A percentile compares a stretch with the other conserved stretches of the same genome.
Evolutionary conservation across 2,113 vertebrate genomes (phyloP).

Genomic region (Menidia beryllina): DNA sequence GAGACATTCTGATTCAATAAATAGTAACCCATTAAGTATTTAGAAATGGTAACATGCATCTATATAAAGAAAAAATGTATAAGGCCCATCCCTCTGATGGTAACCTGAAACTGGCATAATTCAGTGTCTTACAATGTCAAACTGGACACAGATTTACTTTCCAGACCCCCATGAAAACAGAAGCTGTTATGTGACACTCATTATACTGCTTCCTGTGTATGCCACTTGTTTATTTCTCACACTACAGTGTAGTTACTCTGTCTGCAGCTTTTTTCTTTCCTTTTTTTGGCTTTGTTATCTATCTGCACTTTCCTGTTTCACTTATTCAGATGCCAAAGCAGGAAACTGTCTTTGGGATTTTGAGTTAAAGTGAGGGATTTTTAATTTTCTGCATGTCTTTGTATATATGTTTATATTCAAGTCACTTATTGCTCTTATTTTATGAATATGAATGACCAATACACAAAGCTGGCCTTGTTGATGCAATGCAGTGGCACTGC

Average conservation of each 20-base stretch:
- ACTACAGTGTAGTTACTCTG: slow-evolving; percentile 4
- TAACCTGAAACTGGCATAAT: not conserved
- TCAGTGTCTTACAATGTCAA: not conserved
- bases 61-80: too few species aligned
- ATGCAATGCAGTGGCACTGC: slow-evolving; percentile 17
- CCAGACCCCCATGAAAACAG: not conserved
- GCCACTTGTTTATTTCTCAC: slow-evolving; percentile 20
- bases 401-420: not conserved
- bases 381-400: not conserved
- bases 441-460: slow-evolving; percentile 28
- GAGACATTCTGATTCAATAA: too few species aligned
- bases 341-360: slow-evolving; percentile 19
- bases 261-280: not conserved
- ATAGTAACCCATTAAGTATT: too few species aligned
- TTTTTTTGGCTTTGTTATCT: slow-evolving; percentile 6
- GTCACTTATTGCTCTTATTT: slow-evolving; percentile 37
- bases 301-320: slow-evolving; percentile 11
- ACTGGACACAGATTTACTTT: not conserved
- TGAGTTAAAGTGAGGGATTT: not conserved
- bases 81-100: too few species aligned
- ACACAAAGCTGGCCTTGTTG: slow-evolving; percentile 15
- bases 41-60: too few species aligned
- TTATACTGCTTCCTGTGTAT: slow-evolving; percentile 26
- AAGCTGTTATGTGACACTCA: not conserved
- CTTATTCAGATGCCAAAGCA: slow-evolving; percentile 11